Conservation (phyloP, 2,113 vertebrate species). For the Phyllostomus hastatus region DNA sequence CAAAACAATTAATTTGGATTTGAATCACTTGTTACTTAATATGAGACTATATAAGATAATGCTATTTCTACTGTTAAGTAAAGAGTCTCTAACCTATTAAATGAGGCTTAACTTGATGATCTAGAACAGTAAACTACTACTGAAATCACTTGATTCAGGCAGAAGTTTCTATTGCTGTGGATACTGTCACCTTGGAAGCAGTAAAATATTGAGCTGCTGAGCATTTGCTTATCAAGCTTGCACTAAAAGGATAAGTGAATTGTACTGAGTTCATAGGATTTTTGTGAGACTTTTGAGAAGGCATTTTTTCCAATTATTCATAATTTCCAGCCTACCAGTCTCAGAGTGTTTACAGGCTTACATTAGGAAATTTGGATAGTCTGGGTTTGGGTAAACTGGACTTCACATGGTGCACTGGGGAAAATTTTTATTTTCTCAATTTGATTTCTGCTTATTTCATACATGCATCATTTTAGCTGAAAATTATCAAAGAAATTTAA, state of each 20-base stretch:
- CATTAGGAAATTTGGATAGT: neutral
- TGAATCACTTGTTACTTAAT: neutral
- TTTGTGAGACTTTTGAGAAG: conserved; percentile 43
- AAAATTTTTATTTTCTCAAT: conserved; percentile 30
- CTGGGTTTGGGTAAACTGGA: neutral
- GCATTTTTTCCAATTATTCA: conserved; percentile 32
- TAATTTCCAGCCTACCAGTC: conserved; percentile 21
- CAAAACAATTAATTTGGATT: neutral
- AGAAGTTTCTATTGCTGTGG: conserved; percentile 4
- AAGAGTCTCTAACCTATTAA: neutral
- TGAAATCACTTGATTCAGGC: neutral
- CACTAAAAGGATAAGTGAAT: conserved; percentile 46
- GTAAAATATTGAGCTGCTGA: conserved; percentile 34
- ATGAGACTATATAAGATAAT: neutral
- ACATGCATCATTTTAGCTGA: neutral
- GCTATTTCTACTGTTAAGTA: neutral
- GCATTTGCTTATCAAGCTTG: conserved; percentile 37
- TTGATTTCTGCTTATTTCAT: conserved; percentile 27
- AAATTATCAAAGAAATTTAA: conserved; percentile 25
- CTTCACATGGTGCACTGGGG: neutral
- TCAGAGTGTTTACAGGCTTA: conserved; percentile 28
- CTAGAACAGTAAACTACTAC: neutral
- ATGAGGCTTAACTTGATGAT: neutral
- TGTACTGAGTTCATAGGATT: conserved; percentile 36
- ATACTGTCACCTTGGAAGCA: neutral